Base-by-base conservation (phyloP, 2,797 vertebrate genomes). In the Distichodus sexfasciatus region DNA sequence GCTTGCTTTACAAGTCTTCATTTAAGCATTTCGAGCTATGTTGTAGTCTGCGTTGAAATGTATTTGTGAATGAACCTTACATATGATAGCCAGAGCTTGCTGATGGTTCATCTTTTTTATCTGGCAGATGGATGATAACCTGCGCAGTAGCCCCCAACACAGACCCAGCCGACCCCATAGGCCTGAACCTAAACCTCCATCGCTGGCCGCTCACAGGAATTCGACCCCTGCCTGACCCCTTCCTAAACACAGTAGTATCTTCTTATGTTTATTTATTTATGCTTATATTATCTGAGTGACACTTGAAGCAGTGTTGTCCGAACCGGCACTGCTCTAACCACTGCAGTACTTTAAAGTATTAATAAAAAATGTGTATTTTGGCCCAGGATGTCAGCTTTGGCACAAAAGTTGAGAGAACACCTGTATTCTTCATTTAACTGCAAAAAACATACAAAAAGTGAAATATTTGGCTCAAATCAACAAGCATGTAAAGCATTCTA, bases 51-150 rank as follows among this genome's bases (percentile, higher is more conserved):
- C 3, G 9, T n/a, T 58, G 17, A 46, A 48, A 14, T 14, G 14
- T 51, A n/a, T n/a, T 51, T 1, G 6, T 6, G n/a, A n/a, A n/a
- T n/a, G n/a, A n/a, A n/a, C n/a, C n/a, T n/a, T n/a, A n/a, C n/a
- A n/a, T n/a, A n/a, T n/a, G n/a, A n/a, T n/a, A n/a, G n/a, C n/a
- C n/a, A n/a, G n/a, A n/a, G n/a, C n/a, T n/a, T n/a, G n/a, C n/a
- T n/a, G n/a, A n/a, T n/a, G n/a, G n/a, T n/a, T n/a, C n/a, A n/a
- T n/a, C n/a, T n/a, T n/a, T n/a, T 53, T 14, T 58, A 6, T 58
- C n/a, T 80, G 85, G 41, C 86, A 99, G 97, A 99, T 99, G 97
- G 96, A 99, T 71, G 92, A 97, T 85, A 98, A 96, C 79, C 94
- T 99, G 76, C 95, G 96, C 76, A 96, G 93, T 86, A 99, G 96